Base-by-base conservation (phyloP, 2,113 vertebrate species). In the Nesoenas mayeri region DNA sequence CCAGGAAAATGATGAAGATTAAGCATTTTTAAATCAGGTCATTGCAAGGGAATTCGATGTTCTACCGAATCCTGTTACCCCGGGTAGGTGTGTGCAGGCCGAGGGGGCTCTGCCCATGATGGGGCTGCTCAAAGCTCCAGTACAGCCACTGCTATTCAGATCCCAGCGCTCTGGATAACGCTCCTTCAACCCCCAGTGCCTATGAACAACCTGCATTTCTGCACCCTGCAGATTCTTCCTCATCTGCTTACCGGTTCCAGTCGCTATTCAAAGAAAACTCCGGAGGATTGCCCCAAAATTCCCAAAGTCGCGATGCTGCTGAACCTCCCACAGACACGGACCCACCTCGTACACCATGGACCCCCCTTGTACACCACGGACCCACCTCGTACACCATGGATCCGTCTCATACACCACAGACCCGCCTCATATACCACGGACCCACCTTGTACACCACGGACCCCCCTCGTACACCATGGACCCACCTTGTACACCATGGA, bases 141-240 rank as follows among this genome's bases (percentile, higher is more conserved):
- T 4, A 0, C 4, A 4, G 5, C 8, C 48, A 1, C 42, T 21
- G 8, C 5, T 28, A 60, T 6, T 10, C 21, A 5, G 26, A 24
- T 2, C 9, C 1, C 67, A 1, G 6, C 6, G 66, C 22, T 5
- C 3, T 1, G 21, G 15, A 3, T 1, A 2, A 15, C 4, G 66
- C 70, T 40, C 79, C 64, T 19, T 22, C 2, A 0, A 21, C 29
- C 4, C 5, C 57, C 71, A 2, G 1, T 1, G 34, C 47, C 89
- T 8, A 1, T 0, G 9, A 5, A 25, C 0, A 12, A 15, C 44
- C 3, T 0, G 42, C 0, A 0, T 8, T n/a, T 17, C 79, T 6
- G 21, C 20, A 8, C 1, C 34, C 90, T 26, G 28, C 56, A 50
- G 31, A 1, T 3, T 48, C 71, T 6, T 36, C 89, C 79, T 74